Base-by-base conservation (phyloP, 2,113 vertebrate species). In the Alces alces region DNA sequence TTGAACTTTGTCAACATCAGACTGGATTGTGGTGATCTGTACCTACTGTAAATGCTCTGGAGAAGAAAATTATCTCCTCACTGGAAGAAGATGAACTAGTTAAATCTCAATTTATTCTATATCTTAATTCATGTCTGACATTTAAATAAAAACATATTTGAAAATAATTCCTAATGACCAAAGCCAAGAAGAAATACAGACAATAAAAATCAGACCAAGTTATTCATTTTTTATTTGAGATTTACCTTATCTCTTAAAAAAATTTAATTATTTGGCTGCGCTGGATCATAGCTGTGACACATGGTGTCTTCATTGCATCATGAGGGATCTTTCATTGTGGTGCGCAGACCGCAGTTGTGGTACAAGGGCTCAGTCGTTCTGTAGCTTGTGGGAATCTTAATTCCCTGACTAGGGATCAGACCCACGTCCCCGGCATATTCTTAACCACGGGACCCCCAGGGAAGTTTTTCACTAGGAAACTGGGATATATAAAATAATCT, bases 121-220 rank as follows among this genome's bases (percentile, higher is more conserved):
- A 79, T 27, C 16, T 64, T 70, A 78, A 93, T 91, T 95, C 30
- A 80, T 89, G 1, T 89, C 25, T 87, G 33, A 25, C 33, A 15
- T 76, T 76, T 64, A 86, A 95, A 54, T 66, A 88, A 55, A 97
- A 90, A 23, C 8, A 52, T 61, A 11, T 36, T 27, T 94, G 25
- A 17, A 93, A 89, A 50, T 14, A 93, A 43, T 30, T 84, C 13
- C 15, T 85, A 79, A 85, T 70, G 43, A 84, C 36, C 33, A 64
- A 95, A 94, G 58, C 25, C 14, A 95, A 97, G 30, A 90, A 78
- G 47, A 95, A 89, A 90, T 78, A 82, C 1, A 86, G n/a, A 54
- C 25, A 61, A 73, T 61, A 86, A 47, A 70, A 80, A 82, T 91
- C 64, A 91, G 23, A 58, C 60, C 30, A 73, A 57, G 21, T 52